Percentiles rank a stretch among this genome's conserved stretches.
Conservation (phyloP, 2,113 vertebrate genomes). For the Anoplopoma fimbria region DNA sequence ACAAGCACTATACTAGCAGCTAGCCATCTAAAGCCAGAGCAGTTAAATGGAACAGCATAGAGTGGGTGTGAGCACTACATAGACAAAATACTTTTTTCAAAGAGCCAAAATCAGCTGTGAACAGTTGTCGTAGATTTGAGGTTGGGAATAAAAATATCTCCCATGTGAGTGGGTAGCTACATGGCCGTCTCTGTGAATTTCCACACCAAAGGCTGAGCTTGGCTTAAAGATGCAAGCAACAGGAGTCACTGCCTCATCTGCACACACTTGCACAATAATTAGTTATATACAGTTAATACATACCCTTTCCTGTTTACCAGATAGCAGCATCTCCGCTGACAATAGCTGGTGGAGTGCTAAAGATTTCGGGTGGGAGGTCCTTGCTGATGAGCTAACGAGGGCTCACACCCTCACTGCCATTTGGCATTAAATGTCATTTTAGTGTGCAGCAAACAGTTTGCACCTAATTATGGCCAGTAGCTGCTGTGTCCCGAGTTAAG, state of each 20-base stretch:
- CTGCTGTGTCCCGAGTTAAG: conserved; percentile 56
- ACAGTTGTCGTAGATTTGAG: conserved; percentile 12
- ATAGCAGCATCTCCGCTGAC: conserved; percentile 49
- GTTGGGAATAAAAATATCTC: conserved; percentile 1
- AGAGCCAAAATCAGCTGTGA: conserved; percentile 42
- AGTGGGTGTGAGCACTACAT: conserved; percentile 44
- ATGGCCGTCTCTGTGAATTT: not conserved
- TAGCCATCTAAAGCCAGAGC: conserved; percentile 46
- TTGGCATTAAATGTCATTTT: conserved; percentile 82
- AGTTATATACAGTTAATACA: conserved; percentile 56
- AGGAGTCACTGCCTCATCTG: conserved; percentile 5
- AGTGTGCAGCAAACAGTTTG: conserved; percentile 74
- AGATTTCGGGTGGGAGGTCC: conserved; percentile 49
- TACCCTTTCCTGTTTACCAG: conserved; percentile 33
- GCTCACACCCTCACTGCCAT: conserved; percentile 47
- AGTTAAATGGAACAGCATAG: conserved; percentile 48
- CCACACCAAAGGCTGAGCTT: conserved; percentile 30
- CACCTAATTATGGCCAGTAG: conserved; percentile 73
- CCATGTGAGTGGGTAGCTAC: conserved; percentile 7
- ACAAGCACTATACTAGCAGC: conserved; percentile 22
- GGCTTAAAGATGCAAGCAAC: conserved; percentile 20
- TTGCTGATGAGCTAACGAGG: conserved; percentile 44
- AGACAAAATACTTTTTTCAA: conserved; percentile 48
- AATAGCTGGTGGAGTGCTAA: conserved; percentile 26
- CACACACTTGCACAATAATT: conserved; percentile 41